Evolutionary conservation across 2,888 invertebrate genomes (phyloP).

Genomic region (Hofmannophila pseudospretella): DNA sequence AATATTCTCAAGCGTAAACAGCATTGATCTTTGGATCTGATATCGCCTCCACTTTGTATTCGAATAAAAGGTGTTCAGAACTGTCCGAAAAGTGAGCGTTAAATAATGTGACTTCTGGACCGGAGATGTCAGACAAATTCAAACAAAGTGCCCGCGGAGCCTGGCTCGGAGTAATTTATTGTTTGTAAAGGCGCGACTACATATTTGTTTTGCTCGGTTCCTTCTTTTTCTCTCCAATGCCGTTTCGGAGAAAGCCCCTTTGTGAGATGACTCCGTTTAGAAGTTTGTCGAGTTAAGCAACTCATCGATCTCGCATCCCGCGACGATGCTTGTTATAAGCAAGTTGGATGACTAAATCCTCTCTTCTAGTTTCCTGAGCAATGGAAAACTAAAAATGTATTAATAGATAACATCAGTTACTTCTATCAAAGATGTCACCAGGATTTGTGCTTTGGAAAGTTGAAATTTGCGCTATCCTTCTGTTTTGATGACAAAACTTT

Average conservation of each 20-base stretch:
- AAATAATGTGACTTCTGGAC: constrained; percentile 28
- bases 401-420: too few species aligned
- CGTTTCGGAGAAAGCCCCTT: constrained; percentile 33
- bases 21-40: background rate
- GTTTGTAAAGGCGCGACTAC: constrained; percentile 44
- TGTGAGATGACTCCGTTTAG: constrained; percentile 31
- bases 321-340: background rate
- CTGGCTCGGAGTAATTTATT: constrained; percentile 47
- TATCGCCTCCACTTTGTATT: background rate
- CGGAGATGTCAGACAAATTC: constrained; percentile 38
- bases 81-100: constrained; percentile 5
- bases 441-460: too few species aligned
- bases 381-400: too few species aligned
- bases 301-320: constrained; percentile 12
- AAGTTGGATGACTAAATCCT: background rate
- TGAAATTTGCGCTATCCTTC: too few species aligned
- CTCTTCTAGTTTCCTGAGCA: too few species aligned
- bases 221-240: constrained; percentile 32
- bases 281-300: constrained; percentile 13
- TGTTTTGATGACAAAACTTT: too few species aligned
- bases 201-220: constrained; percentile 41
- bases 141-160: constrained; percentile 40
- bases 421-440: too few species aligned
- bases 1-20: too few species aligned
- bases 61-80: constrained; percentile 1